phyloP scores from a whole-genome alignment of 2,113 vertebrate genomes.

The Onychostruthus taczanowskii region DNA sequence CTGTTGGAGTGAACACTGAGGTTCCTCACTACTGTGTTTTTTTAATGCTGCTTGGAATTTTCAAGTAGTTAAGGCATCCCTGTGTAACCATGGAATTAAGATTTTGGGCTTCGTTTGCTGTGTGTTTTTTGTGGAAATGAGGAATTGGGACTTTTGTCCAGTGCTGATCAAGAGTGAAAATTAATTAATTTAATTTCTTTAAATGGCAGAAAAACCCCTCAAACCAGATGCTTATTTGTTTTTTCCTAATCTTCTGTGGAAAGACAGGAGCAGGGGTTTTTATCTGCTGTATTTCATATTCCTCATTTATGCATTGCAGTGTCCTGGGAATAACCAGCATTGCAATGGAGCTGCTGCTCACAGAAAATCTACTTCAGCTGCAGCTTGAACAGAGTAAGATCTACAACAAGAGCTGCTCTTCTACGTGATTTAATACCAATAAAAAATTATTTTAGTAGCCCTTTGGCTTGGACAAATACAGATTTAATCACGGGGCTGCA shows the following conservation, averaged over 20 bases:
- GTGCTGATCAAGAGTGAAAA: background rate
- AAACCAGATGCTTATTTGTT: background rate
- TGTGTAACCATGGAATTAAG: background rate
- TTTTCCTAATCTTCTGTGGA: background rate
- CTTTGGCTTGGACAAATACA: background rate
- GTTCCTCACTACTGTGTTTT: background rate
- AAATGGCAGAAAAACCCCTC: background rate
- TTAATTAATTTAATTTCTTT: background rate
- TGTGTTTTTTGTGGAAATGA: background rate
- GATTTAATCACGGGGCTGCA: background rate
- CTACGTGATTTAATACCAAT: background rate
- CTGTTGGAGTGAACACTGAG: background rate
- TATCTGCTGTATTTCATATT: constrained; percentile 3
- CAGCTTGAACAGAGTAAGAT: background rate
- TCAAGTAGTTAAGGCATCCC: background rate
- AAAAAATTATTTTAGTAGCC: background rate
- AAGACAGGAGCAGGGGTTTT: background rate
- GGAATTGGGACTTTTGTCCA: background rate
- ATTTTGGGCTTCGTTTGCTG: background rate
- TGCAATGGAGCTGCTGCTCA: background rate
- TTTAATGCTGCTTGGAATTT: background rate
- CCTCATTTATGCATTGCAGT: background rate
- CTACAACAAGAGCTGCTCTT: background rate
- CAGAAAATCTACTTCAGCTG: background rate
- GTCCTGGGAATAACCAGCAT: constrained; percentile 16